Percentiles rank a stretch among this genome's conserved stretches.
These are phyloP conservation scores for Caenorhabditis angaria DNA, from an alignment of 2,888 invertebrate genomes.

Conservation along the genomic window DNA sequence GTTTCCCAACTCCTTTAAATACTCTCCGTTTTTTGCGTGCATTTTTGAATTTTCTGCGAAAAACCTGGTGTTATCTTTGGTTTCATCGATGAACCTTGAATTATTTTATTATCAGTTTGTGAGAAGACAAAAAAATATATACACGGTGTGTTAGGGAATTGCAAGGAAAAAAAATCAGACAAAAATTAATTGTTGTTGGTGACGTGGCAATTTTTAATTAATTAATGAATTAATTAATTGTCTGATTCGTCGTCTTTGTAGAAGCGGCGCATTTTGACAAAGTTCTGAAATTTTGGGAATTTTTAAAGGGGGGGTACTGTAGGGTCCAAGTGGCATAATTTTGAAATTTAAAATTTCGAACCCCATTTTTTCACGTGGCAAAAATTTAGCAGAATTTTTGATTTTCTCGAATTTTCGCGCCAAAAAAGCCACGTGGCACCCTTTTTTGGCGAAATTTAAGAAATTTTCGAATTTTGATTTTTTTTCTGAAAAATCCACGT, in stretches of 20 bases:
- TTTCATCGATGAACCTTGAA: background rate
- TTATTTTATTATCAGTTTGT: no score
- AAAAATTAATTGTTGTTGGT: background rate
- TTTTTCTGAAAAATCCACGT: no score
- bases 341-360: no score
- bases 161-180: background rate
- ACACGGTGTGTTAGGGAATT: background rate
- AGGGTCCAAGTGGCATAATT: background rate
- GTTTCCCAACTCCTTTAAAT: no score
- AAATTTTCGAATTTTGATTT: no score
- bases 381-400: background rate
- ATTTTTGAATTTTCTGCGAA: background rate
- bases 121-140: background rate
- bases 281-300: slow-evolving; percentile 67
- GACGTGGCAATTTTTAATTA: no score
- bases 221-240: slow-evolving; percentile 14
- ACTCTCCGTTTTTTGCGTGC: background rate
- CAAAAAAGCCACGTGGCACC: no score
- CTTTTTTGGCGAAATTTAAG: no score
- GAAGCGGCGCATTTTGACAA: slow-evolving; percentile 71
- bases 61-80: background rate
- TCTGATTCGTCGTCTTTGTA: slow-evolving; percentile 47
- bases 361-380: no score
- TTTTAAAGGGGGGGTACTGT: slow-evolving; percentile 8
- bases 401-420: background rate